Base-by-base conservation (phyloP, 2,113 vertebrate species). In the Xenopus laevis region DNA sequence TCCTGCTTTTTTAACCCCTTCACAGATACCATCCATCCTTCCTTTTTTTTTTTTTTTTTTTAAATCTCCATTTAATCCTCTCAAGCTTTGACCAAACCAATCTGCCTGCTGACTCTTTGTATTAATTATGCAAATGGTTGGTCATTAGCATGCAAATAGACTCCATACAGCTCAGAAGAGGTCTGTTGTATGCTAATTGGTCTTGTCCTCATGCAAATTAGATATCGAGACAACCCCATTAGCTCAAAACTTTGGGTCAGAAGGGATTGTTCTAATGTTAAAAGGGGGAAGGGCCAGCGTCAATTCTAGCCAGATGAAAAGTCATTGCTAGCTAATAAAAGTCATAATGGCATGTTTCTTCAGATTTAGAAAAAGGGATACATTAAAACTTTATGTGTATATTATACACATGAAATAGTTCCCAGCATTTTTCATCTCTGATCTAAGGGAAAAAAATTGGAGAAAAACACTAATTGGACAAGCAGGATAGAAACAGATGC, bases 171-270 rank as follows among this genome's bases (percentile, higher is more conserved):
- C 30, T 50, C 67, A 77, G 59, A 27, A 76, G 73, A 64, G 47
- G 67, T 57, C 67, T 70, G 74, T 77, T 77, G 74, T 77, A 64
- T 77, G 74, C 66, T 70, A 77, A 77, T 77, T 70, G 64, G 44
- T 45, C 60, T 64, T 30, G 13, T 64, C 74, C 74, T 63, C 67
- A 77, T 77, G 67, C 67, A 77, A 64, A 77, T 77, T 64, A 60
- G 66, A 64, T 77, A 61, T 77, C 66, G 27, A 77, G 74, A 69
- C 59, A 33, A 77, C 59, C 59, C 74, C 74, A 77, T 70, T 70
- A 77, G 66, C 60, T 57, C 33, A 57, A 77, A 46, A 59, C 74
- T 64, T 70, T 27, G 63, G 74, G 66, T 69, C 74, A 70, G 74
- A 6, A 57, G 67, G 33, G 68, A 77, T 8, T 20, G 46, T 15